Conservation (phyloP, 2,797 vertebrate genomes). For the Erpetoichthys calabaricus region DNA sequence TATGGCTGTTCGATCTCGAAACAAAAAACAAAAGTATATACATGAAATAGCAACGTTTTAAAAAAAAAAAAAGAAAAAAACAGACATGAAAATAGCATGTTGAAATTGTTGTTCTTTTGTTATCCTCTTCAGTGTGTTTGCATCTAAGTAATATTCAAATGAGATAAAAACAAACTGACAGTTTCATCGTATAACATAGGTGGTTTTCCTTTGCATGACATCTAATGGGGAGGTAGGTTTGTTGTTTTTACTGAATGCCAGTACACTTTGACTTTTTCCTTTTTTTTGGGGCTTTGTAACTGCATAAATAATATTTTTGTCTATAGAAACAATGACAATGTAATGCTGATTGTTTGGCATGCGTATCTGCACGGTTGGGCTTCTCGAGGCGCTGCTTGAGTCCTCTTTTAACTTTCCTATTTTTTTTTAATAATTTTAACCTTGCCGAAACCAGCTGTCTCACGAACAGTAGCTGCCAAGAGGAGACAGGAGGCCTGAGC, state of each 20-base stretch:
- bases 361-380: too few relatives aligned
- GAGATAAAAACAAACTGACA: slow-evolving; percentile 27
- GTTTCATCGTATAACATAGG: slow-evolving; percentile 38
- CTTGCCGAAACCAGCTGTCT: too few relatives aligned
- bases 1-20: too few relatives aligned
- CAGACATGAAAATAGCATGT: slow-evolving; percentile 42
- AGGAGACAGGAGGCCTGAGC: too few relatives aligned
- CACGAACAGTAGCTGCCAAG: too few relatives aligned
- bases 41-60: not conserved
- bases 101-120: slow-evolving; percentile 28
- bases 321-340: slow-evolving; percentile 20
- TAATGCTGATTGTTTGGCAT: slow-evolving; percentile 14
- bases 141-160: slow-evolving; percentile 36
- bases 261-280: slow-evolving; percentile 31
- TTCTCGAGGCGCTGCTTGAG: too few relatives aligned
- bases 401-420: too few relatives aligned
- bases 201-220: slow-evolving; percentile 53
- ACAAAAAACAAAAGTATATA: not conserved
- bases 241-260: slow-evolving; percentile 40
- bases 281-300: slow-evolving; percentile 39
- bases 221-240: slow-evolving; percentile 30
- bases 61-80: not conserved
- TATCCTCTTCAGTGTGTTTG: slow-evolving; percentile 30
- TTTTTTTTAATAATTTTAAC: too few relatives aligned
- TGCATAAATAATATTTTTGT: slow-evolving; percentile 38